Evolutionary conservation across 2,888 invertebrate species (phyloP).

Genomic region (Ariolimax columbianus): DNA sequence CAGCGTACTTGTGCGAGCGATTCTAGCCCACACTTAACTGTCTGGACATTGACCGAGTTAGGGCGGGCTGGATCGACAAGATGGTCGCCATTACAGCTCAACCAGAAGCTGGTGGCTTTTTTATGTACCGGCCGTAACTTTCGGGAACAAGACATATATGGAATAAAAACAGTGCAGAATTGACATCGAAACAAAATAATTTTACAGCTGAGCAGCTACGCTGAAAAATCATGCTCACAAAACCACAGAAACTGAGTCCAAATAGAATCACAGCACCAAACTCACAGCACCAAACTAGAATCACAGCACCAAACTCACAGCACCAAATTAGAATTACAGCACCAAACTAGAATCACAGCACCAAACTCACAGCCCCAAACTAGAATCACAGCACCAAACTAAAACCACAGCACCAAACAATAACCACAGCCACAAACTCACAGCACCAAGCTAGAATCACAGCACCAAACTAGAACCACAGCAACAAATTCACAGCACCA

Average conservation of each 20-base stretch:
- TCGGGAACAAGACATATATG: not conserved
- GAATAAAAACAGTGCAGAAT: not conserved
- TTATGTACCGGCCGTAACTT: not conserved
- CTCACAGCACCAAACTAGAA: too few relatives aligned
- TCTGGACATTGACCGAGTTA: not conserved
- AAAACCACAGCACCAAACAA: too few relatives aligned
- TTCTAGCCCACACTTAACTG: not conserved
- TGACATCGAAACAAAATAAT: not conserved
- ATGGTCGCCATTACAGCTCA: not conserved
- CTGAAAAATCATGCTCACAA: not conserved
- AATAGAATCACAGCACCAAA: not conserved
- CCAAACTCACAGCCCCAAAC: too few relatives aligned
- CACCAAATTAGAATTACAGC: too few relatives aligned
- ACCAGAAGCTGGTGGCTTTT: not conserved
- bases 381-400: too few relatives aligned
- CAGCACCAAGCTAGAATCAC: too few relatives aligned
- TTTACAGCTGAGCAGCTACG: not conserved
- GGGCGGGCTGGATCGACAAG: too few relatives aligned
- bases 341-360: too few relatives aligned
- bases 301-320: too few relatives aligned
- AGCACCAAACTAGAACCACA: too few relatives aligned
- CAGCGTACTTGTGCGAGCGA: not conserved
- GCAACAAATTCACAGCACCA: too few relatives aligned
- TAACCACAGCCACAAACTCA: too few relatives aligned
- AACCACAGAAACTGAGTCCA: not conserved